Base-by-base conservation (phyloP, 2,113 vertebrate species). In the Thunnus maccoyii region DNA sequence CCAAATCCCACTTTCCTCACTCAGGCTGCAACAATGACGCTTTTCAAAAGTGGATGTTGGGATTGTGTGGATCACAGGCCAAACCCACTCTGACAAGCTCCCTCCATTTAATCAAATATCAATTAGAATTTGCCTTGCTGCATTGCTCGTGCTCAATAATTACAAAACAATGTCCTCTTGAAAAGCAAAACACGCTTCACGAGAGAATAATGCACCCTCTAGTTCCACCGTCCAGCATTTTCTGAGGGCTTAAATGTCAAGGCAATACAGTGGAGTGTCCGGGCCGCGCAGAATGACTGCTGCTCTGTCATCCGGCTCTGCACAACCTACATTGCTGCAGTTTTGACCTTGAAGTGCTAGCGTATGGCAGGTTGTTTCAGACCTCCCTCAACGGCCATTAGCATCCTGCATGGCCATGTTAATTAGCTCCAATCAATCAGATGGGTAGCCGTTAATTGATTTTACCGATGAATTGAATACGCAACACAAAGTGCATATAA, bases 391-490 rank as follows among this genome's bases (percentile, higher is more conserved):
- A 69, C 1, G 57, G 47, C 76, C 72, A 79, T 92, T 86, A 89
- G 80, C 82, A 77, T 89, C 85, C 78, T 69, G 81, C 72, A 27
- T n/a, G 44, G 64, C 44, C 60, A 25, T 84, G 79, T 87, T 91
- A 90, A 93, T 93, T 92, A 89, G 70, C 83, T 74, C 71, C 62
- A 51, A 87, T 94, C 91, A 92, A 90, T 91, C 84, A 91, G 70
- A 80, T 74, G 80, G 81, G 77, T 64, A 51, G 85, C 56, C 3
- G 65, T 84, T 91, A 87, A 91, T 92, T 88, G 83, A 92, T 89
- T 90, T 82, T 82, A 68, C 67, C 14, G 56, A 69, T 55, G 83
- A 82, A 86, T 74, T 90, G 85, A 91, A 89, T 79, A 74, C 44
- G 58, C 71, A 80, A 88, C 83, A 76, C 69, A 72, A 73, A 69